Base-by-base conservation (phyloP, 1,140 invertebrate species). In the Microplitis demolitor region DNA sequence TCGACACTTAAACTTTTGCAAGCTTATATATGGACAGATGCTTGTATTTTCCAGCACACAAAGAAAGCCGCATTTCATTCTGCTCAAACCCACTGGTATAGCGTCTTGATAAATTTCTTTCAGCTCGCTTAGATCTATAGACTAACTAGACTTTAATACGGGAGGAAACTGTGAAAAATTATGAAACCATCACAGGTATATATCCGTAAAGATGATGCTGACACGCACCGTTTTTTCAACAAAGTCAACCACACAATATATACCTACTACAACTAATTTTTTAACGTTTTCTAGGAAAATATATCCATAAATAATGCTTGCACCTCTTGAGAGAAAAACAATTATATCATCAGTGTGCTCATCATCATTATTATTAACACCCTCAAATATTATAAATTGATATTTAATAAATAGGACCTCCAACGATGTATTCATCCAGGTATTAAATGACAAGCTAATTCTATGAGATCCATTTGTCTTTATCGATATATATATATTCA, bases 91-190 rank as follows among this genome's bases (percentile, higher is more conserved):
- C 14, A 9, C 11, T 9, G 11, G 37, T n/a, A n/a, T n/a, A n/a
- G n/a, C 31, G 39, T 62, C 61, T 64, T 64, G 14, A 71, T 71
- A 33, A 71, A 39, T 63, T 63, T 54, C 31, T 71, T 54, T 31
- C 56, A 8, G 5, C 24, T 50, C 14, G 0, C 39, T 3, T 45
- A 45, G 39, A 11, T 45, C 3, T 11, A 45, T 45, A 11, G 66
- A 72, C 78, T 81, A 82, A 82, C 81, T 80, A 83, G 81, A 83
- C 79, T 80, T 82, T 82, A 79, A 81, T 80, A 77, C 76, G 71
- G 39, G 58, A 69, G 75, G 74, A 73, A 69, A 34, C 69, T 73
- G 75, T 71, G 74, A 76, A 78, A 78, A 78, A 83, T 82, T 78
- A 77, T 70, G 74, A 77, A 76, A 76, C 76, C 39, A 45, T 8